phyloP scores from a whole-genome alignment of 2,888 invertebrate species.

The Drosophila nr. perissopoda region DNA sequence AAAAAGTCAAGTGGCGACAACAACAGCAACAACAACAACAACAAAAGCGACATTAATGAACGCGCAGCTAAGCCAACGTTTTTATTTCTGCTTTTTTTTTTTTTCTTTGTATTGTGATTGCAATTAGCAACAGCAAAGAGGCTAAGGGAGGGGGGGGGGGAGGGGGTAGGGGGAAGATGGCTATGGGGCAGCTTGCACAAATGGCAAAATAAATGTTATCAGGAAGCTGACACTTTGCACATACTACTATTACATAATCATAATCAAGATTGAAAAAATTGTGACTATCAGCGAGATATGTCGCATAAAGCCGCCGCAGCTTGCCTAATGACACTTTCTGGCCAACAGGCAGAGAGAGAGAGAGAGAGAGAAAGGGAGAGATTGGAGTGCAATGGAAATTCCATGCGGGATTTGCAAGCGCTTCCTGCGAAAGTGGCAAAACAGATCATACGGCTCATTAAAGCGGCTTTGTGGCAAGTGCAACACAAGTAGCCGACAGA shows the following conservation, averaged over 20 bases:
- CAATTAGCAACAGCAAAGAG: constrained; percentile 63
- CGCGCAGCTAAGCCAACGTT: constrained; percentile 42
- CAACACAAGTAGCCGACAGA: constrained; percentile 22
- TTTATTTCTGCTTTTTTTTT: constrained; percentile 9
- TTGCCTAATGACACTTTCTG: constrained; percentile 48
- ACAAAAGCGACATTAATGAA: constrained; percentile 61
- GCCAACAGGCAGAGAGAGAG: background rate
- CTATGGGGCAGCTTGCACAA: constrained; percentile 36
- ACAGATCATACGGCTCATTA: constrained; percentile 72
- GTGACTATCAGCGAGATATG: constrained; percentile 22
- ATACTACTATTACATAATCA: constrained; percentile 57
- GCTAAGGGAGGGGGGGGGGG: background rate
- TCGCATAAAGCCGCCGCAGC: constrained; percentile 31
- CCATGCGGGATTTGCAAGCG: constrained; percentile 45
- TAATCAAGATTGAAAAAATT: constrained; percentile 46
- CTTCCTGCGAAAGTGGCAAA: constrained; percentile 55
- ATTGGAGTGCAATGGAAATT: constrained; percentile 13
- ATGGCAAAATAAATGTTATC: constrained; percentile 79
- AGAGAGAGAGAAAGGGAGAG: background rate
- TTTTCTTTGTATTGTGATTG: constrained; percentile 53
- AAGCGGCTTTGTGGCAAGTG: constrained; percentile 68
- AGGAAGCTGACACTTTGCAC: constrained; percentile 69
- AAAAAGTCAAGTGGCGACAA: constrained; percentile 74
- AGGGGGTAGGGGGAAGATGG: background rate
- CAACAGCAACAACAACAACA: constrained; percentile 42